A percentile compares a stretch with the other conserved stretches of the same genome.
Conservation (phyloP, 2,113 vertebrate genomes). For the Crotalus horridus region DNA sequence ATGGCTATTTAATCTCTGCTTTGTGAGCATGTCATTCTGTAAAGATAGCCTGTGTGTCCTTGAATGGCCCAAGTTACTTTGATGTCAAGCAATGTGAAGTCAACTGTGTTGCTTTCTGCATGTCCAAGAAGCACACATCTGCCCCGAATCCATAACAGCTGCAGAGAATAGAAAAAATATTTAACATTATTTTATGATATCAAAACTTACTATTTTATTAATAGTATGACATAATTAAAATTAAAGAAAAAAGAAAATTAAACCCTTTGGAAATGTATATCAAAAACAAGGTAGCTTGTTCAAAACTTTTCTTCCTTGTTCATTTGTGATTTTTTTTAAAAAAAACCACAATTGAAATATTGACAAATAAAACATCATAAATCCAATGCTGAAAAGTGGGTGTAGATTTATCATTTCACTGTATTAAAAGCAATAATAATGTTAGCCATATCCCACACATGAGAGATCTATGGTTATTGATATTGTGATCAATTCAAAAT, state of each 20-base stretch:
- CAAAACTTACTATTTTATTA: background rate
- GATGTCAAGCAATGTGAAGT: constrained; percentile 5
- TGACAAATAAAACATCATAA: background rate
- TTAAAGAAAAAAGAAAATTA: background rate
- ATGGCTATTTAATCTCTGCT: background rate
- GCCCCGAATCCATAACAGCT: background rate
- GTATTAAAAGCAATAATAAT: too few relatives aligned
- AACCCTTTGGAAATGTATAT: background rate
- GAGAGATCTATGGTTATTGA: too few relatives aligned
- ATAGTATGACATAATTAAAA: background rate
- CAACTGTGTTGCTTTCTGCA: background rate
- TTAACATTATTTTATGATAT: background rate
- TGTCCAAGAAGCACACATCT: background rate
- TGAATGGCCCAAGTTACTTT: background rate
- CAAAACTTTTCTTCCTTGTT: background rate
- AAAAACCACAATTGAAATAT: background rate
- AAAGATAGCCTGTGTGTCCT: background rate
- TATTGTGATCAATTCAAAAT: too few relatives aligned
- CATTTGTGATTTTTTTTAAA: background rate
- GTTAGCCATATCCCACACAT: too few relatives aligned
- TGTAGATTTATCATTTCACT: too few relatives aligned
- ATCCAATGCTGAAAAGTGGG: background rate
- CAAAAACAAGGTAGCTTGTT: background rate
- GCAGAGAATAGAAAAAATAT: background rate
- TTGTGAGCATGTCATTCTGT: constrained; percentile 3